Evolutionary conservation across 2,888 invertebrate species (phyloP), one percentile per base, ranked within the genome.

Genomic region (Eristalis pertinax): DNA sequence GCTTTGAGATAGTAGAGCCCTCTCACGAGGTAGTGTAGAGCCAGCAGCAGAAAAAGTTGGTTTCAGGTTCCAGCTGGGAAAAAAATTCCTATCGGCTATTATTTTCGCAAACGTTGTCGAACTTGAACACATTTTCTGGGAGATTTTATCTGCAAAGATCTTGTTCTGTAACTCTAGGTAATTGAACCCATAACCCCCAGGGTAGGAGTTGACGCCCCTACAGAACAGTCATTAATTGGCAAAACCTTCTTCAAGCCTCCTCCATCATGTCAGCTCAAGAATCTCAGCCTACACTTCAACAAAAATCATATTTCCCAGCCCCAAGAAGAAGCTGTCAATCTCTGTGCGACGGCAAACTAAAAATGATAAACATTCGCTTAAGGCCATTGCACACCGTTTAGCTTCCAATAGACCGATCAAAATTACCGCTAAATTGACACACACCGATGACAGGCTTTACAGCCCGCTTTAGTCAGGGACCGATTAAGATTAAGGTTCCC

Each of bases 401-500:
- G 72, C 67, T 35, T 69, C 41, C 43, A 85, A 81, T 69, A 73
- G 50, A 41, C 63, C 58, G 72, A 29, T 63, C 13, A 67, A 78
- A 86, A 86, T 86, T 82, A 50, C 62, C 43, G 63, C 41, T 62
- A 62, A 77, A 82, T 56, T 69, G 68, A 73, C 77, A 72, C 74
- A 24, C 77, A 19, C 32, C 50, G 19, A 8, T 26, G 35, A 73
- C 50, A 50, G 67, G 10, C 41, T 41, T 70, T 62, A 58, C 68
- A 79, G 79, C 56, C 74, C 35, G 24, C 50, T 58, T 82, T 26
- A 26, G 86, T 82, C 86, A 86, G 76, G 83, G 83, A 73, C 86
- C 74, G 83, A 74, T 86, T 70, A 70, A 82, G 74, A 86, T 82
- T 78, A 78, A 86, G 82, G 86, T 82, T 73, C 74, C 43, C 67